These are phyloP conservation scores for Chrysomela aeneicollis DNA, from an alignment of 2,888 invertebrate genomes.

Conservation along the genomic window DNA sequence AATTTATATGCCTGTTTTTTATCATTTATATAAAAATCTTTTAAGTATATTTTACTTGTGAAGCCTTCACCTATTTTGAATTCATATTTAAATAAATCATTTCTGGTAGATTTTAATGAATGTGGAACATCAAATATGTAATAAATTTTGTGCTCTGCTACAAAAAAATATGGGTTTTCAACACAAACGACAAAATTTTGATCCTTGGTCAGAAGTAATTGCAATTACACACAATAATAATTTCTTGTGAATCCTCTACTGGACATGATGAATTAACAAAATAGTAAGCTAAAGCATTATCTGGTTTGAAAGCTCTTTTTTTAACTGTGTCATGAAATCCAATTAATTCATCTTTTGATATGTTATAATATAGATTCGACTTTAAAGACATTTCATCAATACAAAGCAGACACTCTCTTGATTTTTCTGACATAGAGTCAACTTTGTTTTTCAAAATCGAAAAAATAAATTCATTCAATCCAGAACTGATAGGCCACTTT, in stretches of 20 bases:
- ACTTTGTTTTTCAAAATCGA: conserved; percentile 2
- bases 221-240: conserved; percentile 13
- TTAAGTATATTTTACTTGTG: conserved; percentile 14
- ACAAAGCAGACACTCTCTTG: conserved; percentile 5
- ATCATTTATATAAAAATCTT: conserved; percentile 16
- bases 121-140: conserved; percentile 21
- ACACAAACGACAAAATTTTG: not conserved
- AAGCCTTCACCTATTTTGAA: not conserved
- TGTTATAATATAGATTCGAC: conserved; percentile 20
- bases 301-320: conserved; percentile 12
- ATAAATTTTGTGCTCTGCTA: conserved; percentile 6
- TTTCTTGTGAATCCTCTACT: conserved; percentile 12
- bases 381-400: conserved; percentile 17
- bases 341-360: conserved; percentile 22
- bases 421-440: not conserved
- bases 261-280: conserved; percentile 19
- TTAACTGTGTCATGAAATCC: conserved; percentile 19
- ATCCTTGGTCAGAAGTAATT: conserved; percentile 22
- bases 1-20: conserved; percentile 14
- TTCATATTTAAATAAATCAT: conserved; percentile 19
- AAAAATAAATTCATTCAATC: conserved; percentile 7
- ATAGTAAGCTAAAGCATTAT: conserved; percentile 10
- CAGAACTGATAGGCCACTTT: conserved; percentile 7
- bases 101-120: conserved; percentile 17
- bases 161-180: conserved; percentile 2